A percentile compares a stretch with the other conserved stretches of the same genome.
phyloP scores from a whole-genome alignment of 1,140 invertebrate genomes.

The Bombyx mandarina region DNA sequence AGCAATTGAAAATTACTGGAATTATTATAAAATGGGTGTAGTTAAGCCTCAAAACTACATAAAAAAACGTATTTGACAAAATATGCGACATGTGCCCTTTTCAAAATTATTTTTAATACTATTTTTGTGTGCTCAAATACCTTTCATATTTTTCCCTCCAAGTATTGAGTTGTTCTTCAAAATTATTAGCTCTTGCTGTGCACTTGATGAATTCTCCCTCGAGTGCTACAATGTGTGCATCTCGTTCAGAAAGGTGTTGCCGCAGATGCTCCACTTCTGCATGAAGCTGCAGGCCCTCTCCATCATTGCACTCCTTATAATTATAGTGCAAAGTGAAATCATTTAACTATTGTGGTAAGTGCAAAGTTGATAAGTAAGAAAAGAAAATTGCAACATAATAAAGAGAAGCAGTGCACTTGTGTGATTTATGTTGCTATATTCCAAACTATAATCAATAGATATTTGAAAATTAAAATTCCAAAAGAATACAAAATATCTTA shows the following conservation, averaged over 20 bases:
- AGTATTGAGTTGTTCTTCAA: constrained; percentile 87
- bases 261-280: constrained; percentile 90
- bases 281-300: constrained; percentile 80
- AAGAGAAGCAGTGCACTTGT: constrained; percentile 43
- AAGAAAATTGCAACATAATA: constrained; percentile 27
- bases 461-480: too few relatives aligned
- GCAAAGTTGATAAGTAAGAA: constrained; percentile 3
- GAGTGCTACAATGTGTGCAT: constrained; percentile 87
- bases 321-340: constrained; percentile 40
- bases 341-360: constrained; percentile 23
- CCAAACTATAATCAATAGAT: too few relatives aligned
- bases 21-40: too few relatives aligned
- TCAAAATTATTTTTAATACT: too few relatives aligned
- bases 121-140: constrained; percentile 41
- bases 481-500: too few relatives aligned
- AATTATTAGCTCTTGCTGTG: constrained; percentile 81
- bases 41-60: too few relatives aligned
- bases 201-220: constrained; percentile 88
- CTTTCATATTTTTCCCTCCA: constrained; percentile 94
- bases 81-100: too few relatives aligned
- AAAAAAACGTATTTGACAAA: too few relatives aligned
- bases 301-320: constrained; percentile 59
- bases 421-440: not conserved
- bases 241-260: constrained; percentile 83
- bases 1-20: too few relatives aligned